Percentiles rank a stretch among this genome's conserved stretches.
These are phyloP conservation scores for Beroe ovata DNA, from an alignment of 37 sponge, comb jelly and placozoan genomes.

Conservation along the genomic window DNA sequence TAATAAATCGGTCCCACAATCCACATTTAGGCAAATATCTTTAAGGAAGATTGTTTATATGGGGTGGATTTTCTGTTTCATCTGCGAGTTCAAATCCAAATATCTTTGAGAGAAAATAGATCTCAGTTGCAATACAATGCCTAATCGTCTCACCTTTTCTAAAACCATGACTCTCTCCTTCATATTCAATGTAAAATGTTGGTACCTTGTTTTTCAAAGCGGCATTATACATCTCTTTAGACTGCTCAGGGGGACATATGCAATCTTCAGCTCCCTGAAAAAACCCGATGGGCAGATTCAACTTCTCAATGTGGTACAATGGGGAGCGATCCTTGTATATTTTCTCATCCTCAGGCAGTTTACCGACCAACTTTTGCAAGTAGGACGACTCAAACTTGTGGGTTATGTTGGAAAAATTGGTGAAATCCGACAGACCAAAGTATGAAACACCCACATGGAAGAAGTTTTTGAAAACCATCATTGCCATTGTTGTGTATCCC, in stretches of 20 bases:
- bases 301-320: conserved; percentile 1
- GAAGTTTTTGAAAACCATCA: conserved; percentile 45
- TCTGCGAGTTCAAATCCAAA: conserved; percentile 33
- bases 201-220: conserved; percentile 27
- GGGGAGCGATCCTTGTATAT: conserved; percentile 43
- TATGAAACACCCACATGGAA: conserved; percentile 56
- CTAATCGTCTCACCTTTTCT: conserved; percentile 21
- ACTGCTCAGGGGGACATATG: conserved; percentile 22
- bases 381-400: conserved; percentile 50
- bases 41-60: conserved; percentile 6
- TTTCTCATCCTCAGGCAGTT: conserved; percentile 31
- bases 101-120: conserved; percentile 24
- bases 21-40: too few relatives aligned
- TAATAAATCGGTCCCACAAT: too few relatives aligned
- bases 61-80: conserved; percentile 56
- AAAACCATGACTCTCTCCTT: conserved; percentile 56
- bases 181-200: conserved; percentile 56
- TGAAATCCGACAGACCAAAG: conserved; percentile 14
- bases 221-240: conserved; percentile 34
- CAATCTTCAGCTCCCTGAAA: conserved; percentile 47
- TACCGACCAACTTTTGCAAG: conserved; percentile 3
- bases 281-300: conserved; percentile 20
- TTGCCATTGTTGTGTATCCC: conserved; percentile 59
- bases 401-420: not conserved
- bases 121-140: conserved; percentile 13